Evolutionary conservation across 2,888 invertebrate genomes (phyloP).

Genomic region (Calameuta filiformis): DNA sequence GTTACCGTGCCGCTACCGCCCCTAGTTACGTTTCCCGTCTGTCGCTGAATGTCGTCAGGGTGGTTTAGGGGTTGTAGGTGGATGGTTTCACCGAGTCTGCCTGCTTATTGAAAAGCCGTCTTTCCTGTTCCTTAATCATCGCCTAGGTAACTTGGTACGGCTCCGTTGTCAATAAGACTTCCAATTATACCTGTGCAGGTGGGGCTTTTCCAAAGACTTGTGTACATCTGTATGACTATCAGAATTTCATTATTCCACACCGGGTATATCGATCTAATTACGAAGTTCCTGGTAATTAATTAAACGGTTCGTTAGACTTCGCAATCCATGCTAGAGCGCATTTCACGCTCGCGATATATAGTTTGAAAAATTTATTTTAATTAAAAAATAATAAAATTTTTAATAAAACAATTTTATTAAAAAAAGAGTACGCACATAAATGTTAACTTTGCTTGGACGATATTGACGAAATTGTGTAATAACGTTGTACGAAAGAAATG

Average conservation of each 20-base stretch:
- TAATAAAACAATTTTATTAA: neutral
- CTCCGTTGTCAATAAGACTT: neutral
- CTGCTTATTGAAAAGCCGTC: neutral
- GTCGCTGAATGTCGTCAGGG: neutral
- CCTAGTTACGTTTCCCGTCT: neutral
- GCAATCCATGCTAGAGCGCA: neutral
- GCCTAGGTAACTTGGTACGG: neutral
- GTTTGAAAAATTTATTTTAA: neutral
- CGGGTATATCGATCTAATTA: neutral
- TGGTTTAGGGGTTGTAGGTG: neutral
- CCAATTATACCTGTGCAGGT: neutral
- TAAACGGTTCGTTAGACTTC: neutral
- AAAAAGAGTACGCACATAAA: too few relatives aligned
- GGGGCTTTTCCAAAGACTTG: neutral
- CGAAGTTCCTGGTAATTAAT: neutral
- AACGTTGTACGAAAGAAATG: too few relatives aligned
- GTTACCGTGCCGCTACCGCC: neutral
- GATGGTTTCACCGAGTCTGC: neutral
- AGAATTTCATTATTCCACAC: neutral
- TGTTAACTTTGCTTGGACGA: too few relatives aligned
- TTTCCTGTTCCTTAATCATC: neutral
- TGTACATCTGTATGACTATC: neutral
- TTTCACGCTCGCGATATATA: neutral
- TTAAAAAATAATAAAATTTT: neutral
- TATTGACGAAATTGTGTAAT: too few relatives aligned